Conservation (phyloP, 2,113 vertebrate species). For the Saccopteryx bilineata region DNA sequence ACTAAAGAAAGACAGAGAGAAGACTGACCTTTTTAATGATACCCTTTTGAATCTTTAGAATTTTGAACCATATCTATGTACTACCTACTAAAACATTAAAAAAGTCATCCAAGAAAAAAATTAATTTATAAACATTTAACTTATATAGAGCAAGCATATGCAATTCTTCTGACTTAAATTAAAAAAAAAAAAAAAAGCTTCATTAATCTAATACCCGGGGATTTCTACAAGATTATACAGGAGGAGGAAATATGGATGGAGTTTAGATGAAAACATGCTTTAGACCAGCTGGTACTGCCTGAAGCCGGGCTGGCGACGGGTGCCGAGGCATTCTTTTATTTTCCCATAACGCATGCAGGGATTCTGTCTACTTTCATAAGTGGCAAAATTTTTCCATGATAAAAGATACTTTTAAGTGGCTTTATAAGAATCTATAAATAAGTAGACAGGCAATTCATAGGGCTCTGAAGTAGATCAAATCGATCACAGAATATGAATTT, state of each 20-base stretch:
- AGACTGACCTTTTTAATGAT: background rate
- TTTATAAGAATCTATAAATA: slow-evolving; percentile 43
- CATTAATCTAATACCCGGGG: background rate
- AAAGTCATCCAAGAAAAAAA: background rate
- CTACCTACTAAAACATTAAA: background rate
- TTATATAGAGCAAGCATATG: slow-evolving; percentile 9
- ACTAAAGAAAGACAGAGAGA: background rate
- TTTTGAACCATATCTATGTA: background rate
- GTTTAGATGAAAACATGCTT: background rate
- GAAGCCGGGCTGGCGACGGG: background rate
- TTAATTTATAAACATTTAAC: background rate
- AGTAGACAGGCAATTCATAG: background rate
- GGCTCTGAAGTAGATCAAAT: slow-evolving; percentile 15
- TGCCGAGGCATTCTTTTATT: background rate
- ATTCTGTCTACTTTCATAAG: background rate
- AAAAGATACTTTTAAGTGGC: slow-evolving; percentile 28
- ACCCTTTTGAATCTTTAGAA: background rate
- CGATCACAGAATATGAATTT: slow-evolving; percentile 10
- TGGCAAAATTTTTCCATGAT: slow-evolving; percentile 31
- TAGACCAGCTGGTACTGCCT: background rate
- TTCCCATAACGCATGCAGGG: background rate
- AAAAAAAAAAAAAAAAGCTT: slow-evolving; percentile 43
- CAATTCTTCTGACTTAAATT: slow-evolving; percentile 23
- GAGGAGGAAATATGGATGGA: background rate
- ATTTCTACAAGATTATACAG: slow-evolving; percentile 26